Conservation (phyloP, 2,797 vertebrate species). For the Pseudocheirus occidentalis region DNA sequence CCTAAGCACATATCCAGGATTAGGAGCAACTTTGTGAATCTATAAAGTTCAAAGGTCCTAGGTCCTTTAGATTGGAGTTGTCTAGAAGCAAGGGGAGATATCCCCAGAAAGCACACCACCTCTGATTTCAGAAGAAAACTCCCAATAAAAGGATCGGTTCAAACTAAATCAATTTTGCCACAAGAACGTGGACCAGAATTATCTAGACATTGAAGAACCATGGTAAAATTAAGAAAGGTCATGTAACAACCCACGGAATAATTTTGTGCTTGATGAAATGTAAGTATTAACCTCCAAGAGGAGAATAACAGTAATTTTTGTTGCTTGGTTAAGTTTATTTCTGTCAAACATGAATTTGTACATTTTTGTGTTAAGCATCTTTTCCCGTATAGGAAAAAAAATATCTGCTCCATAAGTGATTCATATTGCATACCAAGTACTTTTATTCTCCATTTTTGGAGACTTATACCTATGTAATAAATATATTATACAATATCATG, state of each 20-base stretch:
- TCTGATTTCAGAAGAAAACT: too few species aligned
- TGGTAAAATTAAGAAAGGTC: neutral
- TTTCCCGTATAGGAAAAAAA: neutral
- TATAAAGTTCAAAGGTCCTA: too few species aligned
- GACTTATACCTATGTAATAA: too few species aligned
- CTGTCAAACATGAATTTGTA: neutral
- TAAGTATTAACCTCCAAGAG: neutral
- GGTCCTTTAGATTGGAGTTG: too few species aligned
- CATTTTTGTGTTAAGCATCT: neutral
- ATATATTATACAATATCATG: too few species aligned
- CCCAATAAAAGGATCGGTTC: too few species aligned
- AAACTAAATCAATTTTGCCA: too few species aligned
- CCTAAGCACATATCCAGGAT: too few species aligned
- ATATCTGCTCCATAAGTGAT: neutral
- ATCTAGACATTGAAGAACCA: neutral
- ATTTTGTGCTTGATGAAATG: neutral
- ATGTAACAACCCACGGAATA: neutral
- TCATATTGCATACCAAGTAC: neutral
- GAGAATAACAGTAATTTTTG: neutral
- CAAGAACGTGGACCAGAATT: neutral
- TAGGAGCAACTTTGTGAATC: too few species aligned
- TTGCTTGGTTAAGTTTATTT: neutral
- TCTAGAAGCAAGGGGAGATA: too few species aligned
- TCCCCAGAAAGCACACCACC: too few species aligned
- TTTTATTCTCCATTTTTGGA: neutral